phyloP scores from a whole-genome alignment of 2,888 invertebrate genomes.

The Ferrisia virgata region DNA sequence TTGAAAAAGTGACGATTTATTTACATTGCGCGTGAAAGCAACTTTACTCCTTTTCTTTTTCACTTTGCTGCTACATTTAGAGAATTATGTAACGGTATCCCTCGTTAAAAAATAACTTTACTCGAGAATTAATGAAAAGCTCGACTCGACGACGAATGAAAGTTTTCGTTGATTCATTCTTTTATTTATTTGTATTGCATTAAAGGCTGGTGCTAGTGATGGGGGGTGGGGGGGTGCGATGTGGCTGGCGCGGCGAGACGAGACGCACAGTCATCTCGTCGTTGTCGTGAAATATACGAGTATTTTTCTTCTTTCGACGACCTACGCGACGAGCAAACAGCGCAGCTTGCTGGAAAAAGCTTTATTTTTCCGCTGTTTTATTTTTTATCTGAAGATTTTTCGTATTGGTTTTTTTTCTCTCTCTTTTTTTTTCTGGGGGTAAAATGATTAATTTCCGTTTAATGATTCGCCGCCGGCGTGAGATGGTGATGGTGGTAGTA shows the following conservation, averaged over 20 bases:
- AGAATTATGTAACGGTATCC: slow-evolving; percentile 24
- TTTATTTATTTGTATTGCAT: slow-evolving; percentile 9
- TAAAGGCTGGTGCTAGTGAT: neutral
- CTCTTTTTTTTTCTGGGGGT: too few relatives aligned
- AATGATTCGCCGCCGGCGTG: neutral
- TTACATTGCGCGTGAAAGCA: slow-evolving; percentile 24
- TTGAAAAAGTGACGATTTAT: slow-evolving; percentile 18
- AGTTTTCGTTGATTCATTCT: slow-evolving; percentile 5
- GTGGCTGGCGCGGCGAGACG: too few relatives aligned
- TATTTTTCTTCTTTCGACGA: neutral
- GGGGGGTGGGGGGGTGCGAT: too few relatives aligned
- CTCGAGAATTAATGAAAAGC: slow-evolving; percentile 24
- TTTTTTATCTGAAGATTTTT: neutral
- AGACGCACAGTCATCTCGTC: too few relatives aligned
- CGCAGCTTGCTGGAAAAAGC: neutral
- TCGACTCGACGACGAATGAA: neutral
- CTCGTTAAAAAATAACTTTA: slow-evolving; percentile 11
- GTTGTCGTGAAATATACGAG: neutral
- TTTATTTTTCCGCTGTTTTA: neutral
- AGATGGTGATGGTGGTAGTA: neutral
- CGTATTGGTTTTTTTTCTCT: neutral
- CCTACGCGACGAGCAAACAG: neutral
- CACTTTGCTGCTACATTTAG: slow-evolving; percentile 18
- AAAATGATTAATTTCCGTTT: slow-evolving; percentile 15
- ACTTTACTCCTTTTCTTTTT: slow-evolving; percentile 1